These are phyloP conservation scores for Aphelenchoides avenae DNA, from an alignment of 1,140 invertebrate species.

Conservation along the genomic window DNA sequence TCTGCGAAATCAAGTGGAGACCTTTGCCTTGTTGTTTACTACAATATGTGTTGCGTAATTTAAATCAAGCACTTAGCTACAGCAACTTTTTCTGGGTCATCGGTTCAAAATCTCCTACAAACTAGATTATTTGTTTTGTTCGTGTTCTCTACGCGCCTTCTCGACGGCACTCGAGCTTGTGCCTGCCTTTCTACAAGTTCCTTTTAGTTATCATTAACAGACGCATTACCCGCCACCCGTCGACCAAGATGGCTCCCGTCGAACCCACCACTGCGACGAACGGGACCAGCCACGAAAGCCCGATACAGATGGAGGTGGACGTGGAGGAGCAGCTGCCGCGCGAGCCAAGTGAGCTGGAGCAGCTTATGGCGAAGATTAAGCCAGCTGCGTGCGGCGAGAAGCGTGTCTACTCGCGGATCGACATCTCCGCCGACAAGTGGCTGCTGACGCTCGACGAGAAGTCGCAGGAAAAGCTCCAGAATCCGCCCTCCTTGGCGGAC, in stretches of 20 bases:
- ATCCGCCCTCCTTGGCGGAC: slow-evolving; percentile 53
- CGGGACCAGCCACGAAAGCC: neutral
- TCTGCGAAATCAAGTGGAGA: too few relatives aligned
- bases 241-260: neutral
- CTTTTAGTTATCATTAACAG: neutral
- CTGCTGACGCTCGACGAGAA: slow-evolving; percentile 47
- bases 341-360: slow-evolving; percentile 16
- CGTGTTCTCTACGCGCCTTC: too few relatives aligned
- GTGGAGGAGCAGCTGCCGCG: neutral
- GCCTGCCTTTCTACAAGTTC: neutral
- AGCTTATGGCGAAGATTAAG: slow-evolving; percentile 38
- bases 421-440: slow-evolving; percentile 57
- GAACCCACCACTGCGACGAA: neutral
- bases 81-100: too few relatives aligned
- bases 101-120: too few relatives aligned
- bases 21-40: too few relatives aligned
- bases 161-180: neutral
- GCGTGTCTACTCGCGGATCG: slow-evolving; percentile 47
- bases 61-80: too few relatives aligned
- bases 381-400: slow-evolving; percentile 27
- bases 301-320: neutral
- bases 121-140: too few relatives aligned
- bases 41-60: too few relatives aligned
- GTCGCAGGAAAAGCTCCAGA: slow-evolving; percentile 47
- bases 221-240: neutral